These are phyloP conservation scores for Bicyclus anynana DNA, from an alignment of 1,140 invertebrate species.

Conservation along the genomic window DNA sequence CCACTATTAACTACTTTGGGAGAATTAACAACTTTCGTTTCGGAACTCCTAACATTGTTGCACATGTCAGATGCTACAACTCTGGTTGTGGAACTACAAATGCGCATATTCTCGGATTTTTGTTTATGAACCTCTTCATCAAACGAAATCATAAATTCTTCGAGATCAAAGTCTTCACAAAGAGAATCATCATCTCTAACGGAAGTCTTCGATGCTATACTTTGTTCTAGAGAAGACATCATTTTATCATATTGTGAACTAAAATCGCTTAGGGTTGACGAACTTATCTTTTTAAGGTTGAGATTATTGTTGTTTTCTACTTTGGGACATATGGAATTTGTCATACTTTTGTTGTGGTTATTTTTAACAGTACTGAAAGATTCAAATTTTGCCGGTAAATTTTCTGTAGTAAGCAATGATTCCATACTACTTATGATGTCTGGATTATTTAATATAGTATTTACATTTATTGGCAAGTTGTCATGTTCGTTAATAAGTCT, in stretches of 20 bases:
- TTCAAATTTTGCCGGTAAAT: slow-evolving; percentile 67
- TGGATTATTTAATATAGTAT: slow-evolving; percentile 68
- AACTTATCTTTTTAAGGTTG: slow-evolving; percentile 35
- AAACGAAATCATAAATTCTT: slow-evolving; percentile 74
- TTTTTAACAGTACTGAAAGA: slow-evolving; percentile 54
- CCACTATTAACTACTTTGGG: slow-evolving; percentile 43
- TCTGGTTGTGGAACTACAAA: slow-evolving; percentile 67
- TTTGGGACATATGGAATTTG: slow-evolving; percentile 36
- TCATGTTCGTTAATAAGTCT: slow-evolving; percentile 72
- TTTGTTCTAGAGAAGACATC: slow-evolving; percentile 74
- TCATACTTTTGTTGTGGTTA: slow-evolving; percentile 32
- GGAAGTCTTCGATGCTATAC: slow-evolving; percentile 69
- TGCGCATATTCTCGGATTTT: slow-evolving; percentile 58
- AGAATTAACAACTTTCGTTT: slow-evolving; percentile 51
- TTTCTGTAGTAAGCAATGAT: slow-evolving; percentile 67
- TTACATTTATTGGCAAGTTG: slow-evolving; percentile 69
- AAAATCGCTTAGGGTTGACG: slow-evolving; percentile 60
- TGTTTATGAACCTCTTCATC: slow-evolving; percentile 71
- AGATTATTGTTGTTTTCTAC: slow-evolving; percentile 52
- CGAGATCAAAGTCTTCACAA: slow-evolving; percentile 73
- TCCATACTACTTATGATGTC: slow-evolving; percentile 73
- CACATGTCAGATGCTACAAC: slow-evolving; percentile 55
- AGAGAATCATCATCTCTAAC: slow-evolving; percentile 71
- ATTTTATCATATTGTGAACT: slow-evolving; percentile 73
- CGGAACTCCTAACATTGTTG: slow-evolving; percentile 45